phyloP scores from a whole-genome alignment of 2,888 invertebrate genomes.

The Drosophila maculinotata region DNA sequence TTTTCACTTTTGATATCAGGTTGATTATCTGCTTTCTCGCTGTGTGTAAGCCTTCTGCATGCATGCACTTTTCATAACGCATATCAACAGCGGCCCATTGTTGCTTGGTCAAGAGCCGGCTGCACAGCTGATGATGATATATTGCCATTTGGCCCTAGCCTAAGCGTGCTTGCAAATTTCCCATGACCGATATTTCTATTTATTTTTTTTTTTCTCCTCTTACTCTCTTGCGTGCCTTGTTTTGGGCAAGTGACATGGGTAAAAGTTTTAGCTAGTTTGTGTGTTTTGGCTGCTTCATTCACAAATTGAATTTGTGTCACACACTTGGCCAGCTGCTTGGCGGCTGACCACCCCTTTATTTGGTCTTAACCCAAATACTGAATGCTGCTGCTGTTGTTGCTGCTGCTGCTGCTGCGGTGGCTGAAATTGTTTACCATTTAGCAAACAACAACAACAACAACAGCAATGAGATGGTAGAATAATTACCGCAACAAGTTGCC shows the following conservation, averaged over 20 bases:
- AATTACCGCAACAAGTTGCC: conserved; percentile 65
- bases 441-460: conserved; percentile 41
- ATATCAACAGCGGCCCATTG: conserved; percentile 60
- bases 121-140: conserved; percentile 57
- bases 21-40: too few species aligned
- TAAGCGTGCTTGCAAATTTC: conserved; percentile 57
- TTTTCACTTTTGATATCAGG: too few species aligned
- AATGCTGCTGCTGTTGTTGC: conserved; percentile 51
- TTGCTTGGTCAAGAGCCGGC: conserved; percentile 59
- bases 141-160: conserved; percentile 43
- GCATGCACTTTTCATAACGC: conserved; percentile 70
- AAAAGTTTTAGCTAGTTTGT: conserved; percentile 45
- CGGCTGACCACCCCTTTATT: conserved; percentile 77
- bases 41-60: conserved; percentile 6
- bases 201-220: conserved; percentile 2
- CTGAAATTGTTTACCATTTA: conserved; percentile 78
- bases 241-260: conserved; percentile 65
- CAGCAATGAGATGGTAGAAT: conserved; percentile 55
- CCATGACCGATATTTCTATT: conserved; percentile 72
- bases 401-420: conserved; percentile 51
- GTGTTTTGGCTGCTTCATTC: conserved; percentile 71
- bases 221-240: conserved; percentile 51
- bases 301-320: conserved; percentile 77
- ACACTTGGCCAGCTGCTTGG: conserved; percentile 53
- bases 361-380: conserved; percentile 81